A percentile compares a stretch with the other conserved stretches of the same genome.
Conservation (phyloP, 2,888 invertebrate species). For the Steinernema scapterisci region DNA sequence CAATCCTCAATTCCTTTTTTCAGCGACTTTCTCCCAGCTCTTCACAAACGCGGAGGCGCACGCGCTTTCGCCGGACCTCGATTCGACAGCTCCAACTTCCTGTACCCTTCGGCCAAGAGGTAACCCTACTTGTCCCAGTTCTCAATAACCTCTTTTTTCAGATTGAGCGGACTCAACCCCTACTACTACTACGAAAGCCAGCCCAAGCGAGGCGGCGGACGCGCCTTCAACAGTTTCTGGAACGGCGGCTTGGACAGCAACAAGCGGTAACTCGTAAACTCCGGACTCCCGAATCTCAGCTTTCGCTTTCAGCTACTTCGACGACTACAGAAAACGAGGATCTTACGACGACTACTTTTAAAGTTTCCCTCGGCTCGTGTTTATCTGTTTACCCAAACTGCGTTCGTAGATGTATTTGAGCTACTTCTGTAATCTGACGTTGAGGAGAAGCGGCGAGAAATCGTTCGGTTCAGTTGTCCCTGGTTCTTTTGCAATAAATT, state of each 20-base stretch:
- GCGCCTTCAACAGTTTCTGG: slow-evolving; percentile 27
- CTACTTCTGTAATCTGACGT: background rate
- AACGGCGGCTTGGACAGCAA: slow-evolving; percentile 7
- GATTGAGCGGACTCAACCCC: slow-evolving; percentile 18
- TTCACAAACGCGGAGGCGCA: slow-evolving; percentile 23
- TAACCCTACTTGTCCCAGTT: background rate
- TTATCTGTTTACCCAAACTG: background rate
- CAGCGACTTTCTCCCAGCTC: background rate
- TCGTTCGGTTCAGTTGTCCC: background rate
- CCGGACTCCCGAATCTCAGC: background rate
- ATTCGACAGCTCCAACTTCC: slow-evolving; percentile 9
- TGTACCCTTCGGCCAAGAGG: slow-evolving; percentile 23
- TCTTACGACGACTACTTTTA: slow-evolving; percentile 21
- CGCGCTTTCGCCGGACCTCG: slow-evolving; percentile 23
- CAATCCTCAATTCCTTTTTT: background rate
- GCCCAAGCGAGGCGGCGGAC: slow-evolving; percentile 25
- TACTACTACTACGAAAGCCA: slow-evolving; percentile 30
- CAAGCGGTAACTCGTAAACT: background rate
- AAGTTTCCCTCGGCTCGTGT: background rate
- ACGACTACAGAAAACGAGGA: slow-evolving; percentile 24
- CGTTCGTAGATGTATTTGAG: slow-evolving; percentile 6
- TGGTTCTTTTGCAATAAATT: slow-evolving; percentile 23
- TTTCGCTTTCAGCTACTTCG: background rate
- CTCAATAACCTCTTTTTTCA: background rate
- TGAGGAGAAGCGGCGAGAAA: background rate